Evolutionary conservation across 1,140 invertebrate genomes (phyloP).

Genomic region (Halesus radiatus): DNA sequence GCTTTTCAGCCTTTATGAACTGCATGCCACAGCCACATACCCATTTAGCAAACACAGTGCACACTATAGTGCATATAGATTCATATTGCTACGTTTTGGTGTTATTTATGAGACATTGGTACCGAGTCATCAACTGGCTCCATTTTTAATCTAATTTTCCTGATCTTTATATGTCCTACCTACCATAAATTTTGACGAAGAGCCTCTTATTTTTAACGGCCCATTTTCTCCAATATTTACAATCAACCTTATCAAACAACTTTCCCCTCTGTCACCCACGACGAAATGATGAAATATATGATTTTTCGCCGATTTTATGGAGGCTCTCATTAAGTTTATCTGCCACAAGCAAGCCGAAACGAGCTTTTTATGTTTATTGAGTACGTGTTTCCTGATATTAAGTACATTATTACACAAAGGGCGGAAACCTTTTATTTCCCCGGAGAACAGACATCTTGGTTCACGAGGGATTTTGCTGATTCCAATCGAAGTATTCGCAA

Average conservation of each 20-base stretch:
- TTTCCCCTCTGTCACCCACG: neutral
- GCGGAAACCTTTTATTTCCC: constrained; percentile 13
- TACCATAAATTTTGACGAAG: neutral
- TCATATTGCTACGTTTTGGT: too few relatives aligned
- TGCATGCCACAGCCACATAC: too few relatives aligned
- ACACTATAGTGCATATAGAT: too few relatives aligned
- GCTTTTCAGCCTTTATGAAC: too few relatives aligned
- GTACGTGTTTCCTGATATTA: constrained; percentile 18
- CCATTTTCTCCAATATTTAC: constrained; percentile 9
- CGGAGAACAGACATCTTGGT: neutral
- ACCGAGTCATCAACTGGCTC: too few relatives aligned
- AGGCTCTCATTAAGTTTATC: constrained; percentile 24
- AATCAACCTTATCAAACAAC: constrained; percentile 17
- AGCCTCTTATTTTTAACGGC: constrained; percentile 1
- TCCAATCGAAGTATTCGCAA: too few relatives aligned
- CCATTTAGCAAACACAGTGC: too few relatives aligned
- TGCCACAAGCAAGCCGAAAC: constrained; percentile 8
- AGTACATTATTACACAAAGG: constrained; percentile 11
- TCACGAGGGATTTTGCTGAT: neutral
- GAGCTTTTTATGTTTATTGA: constrained; percentile 30
- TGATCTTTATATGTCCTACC: too few relatives aligned
- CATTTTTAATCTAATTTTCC: too few relatives aligned
- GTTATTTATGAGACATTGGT: too few relatives aligned
- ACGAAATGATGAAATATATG: constrained; percentile 2
- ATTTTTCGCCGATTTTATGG: constrained; percentile 13